phyloP scores from a whole-genome alignment of 2,888 invertebrate genomes.

The Mechanitis mazaeus region DNA sequence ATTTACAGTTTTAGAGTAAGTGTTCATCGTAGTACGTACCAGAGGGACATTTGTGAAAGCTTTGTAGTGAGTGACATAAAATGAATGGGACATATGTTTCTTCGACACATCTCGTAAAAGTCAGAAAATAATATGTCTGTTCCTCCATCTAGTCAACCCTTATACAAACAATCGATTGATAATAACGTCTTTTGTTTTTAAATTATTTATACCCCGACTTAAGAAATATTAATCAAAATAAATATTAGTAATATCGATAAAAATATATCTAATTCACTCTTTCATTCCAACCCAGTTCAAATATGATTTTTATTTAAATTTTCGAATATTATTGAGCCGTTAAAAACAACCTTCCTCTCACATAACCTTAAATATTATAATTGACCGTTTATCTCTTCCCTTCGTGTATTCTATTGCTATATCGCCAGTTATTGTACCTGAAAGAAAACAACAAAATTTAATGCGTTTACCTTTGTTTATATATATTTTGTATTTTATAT shows the following conservation, averaged over 20 bases:
- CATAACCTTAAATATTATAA: neutral
- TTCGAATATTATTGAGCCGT: constrained; percentile 16
- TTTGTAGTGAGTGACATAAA: too few species aligned
- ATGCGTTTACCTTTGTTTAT: neutral
- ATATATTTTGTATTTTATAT: neutral
- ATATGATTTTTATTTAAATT: constrained; percentile 25
- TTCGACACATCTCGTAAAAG: too few species aligned
- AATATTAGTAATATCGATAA: neutral
- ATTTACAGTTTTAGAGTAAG: too few species aligned
- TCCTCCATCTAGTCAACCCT: too few species aligned
- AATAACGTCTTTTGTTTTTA: too few species aligned
- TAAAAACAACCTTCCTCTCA: neutral
- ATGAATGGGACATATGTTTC: too few species aligned
- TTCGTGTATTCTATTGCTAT: neutral
- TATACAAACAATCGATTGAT: too few species aligned
- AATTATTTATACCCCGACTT: too few species aligned
- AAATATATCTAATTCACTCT: constrained; percentile 3
- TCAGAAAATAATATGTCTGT: too few species aligned
- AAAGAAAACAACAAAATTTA: neutral
- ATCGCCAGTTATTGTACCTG: neutral
- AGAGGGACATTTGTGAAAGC: too few species aligned
- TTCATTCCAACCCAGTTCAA: constrained; percentile 11
- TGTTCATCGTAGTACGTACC: too few species aligned
- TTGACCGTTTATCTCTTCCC: neutral
- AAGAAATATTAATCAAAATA: too few species aligned